Percentiles rank a stretch among this genome's conserved stretches.
These are phyloP conservation scores for Cephalotes varians DNA, from an alignment of 2,888 invertebrate genomes.

Conservation along the genomic window DNA sequence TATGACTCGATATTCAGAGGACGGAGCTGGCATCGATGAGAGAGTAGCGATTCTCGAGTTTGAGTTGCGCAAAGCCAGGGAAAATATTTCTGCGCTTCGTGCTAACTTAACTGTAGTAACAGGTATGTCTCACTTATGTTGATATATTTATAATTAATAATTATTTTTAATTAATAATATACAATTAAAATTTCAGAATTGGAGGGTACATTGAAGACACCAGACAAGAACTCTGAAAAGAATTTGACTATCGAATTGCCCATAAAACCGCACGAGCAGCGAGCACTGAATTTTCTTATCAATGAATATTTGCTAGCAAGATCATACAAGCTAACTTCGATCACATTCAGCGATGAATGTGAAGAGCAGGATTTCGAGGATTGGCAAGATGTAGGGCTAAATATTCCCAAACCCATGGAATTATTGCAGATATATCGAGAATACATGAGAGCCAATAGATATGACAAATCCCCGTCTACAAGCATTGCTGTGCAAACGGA, in stretches of 20 bases:
- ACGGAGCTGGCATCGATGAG: constrained; percentile 93
- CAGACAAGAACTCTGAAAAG: constrained; percentile 86
- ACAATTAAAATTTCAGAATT: constrained; percentile 83
- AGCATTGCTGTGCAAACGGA: constrained; percentile 83
- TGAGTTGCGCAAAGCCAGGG: constrained; percentile 94
- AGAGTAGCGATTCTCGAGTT: constrained; percentile 94
- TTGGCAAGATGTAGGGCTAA: constrained; percentile 96
- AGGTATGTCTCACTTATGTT: constrained; percentile 83
- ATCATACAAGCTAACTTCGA: constrained; percentile 94
- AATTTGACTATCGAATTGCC: constrained; percentile 83
- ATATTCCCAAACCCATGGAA: constrained; percentile 93
- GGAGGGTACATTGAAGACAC: constrained; percentile 85
- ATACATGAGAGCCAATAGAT: constrained; percentile 85
- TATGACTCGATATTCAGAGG: constrained; percentile 94
- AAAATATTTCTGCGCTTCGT: constrained; percentile 93
- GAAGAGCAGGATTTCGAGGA: constrained; percentile 96
- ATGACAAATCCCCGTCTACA: constrained; percentile 87
- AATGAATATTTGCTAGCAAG: constrained; percentile 94
- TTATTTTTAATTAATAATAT: not conserved
- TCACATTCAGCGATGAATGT: constrained; percentile 96
- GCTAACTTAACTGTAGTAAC: constrained; percentile 93
- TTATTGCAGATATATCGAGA: constrained; percentile 90
- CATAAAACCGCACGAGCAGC: constrained; percentile 93
- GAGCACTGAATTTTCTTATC: constrained; percentile 94
- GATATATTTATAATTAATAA: not conserved